Evolutionary conservation across 2,888 invertebrate species (phyloP).

Genomic region (Hydrotaea cyrtoneurina): DNA sequence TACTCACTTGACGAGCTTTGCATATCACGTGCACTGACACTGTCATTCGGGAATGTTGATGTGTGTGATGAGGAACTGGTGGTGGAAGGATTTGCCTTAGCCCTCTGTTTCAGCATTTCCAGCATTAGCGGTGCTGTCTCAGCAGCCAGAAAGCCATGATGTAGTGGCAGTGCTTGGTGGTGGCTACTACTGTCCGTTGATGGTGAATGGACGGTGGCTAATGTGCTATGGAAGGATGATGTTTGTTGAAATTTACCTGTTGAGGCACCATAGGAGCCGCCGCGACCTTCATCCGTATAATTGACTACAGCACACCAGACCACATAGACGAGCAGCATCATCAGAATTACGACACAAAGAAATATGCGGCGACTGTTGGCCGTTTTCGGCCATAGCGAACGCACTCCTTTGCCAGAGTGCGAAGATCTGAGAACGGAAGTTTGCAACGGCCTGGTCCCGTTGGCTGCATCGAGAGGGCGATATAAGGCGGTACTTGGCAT

Average conservation of each 20-base stretch:
- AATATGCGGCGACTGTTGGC: slow-evolving; percentile 68
- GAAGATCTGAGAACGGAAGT: neutral
- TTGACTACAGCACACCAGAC: slow-evolving; percentile 73
- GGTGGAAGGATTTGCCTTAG: slow-evolving; percentile 13
- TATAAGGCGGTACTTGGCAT: slow-evolving; percentile 70
- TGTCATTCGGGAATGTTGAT: neutral
- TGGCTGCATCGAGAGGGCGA: slow-evolving; percentile 66
- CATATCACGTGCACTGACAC: slow-evolving; percentile 49
- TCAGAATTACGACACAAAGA: slow-evolving; percentile 69
- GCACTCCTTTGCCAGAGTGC: slow-evolving; percentile 56
- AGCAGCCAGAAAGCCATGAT: slow-evolving; percentile 32
- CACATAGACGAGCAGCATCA: slow-evolving; percentile 71
- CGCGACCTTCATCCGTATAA: slow-evolving; percentile 51
- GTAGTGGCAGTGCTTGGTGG: slow-evolving; percentile 12
- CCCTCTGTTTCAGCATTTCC: slow-evolving; percentile 29
- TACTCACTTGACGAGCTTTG: slow-evolving; percentile 60
- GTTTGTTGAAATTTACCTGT: slow-evolving; percentile 55
- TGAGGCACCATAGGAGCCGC: slow-evolving; percentile 21
- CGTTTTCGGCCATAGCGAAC: slow-evolving; percentile 63
- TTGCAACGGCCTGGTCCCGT: slow-evolving; percentile 40
- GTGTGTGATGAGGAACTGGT: neutral
- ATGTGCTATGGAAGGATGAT: neutral
- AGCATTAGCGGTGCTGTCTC: slow-evolving; percentile 45
- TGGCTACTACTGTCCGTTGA: neutral
- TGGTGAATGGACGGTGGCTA: neutral